These are phyloP conservation scores for Parus major DNA, from an alignment of 2,113 vertebrate species.

Conservation along the genomic window DNA sequence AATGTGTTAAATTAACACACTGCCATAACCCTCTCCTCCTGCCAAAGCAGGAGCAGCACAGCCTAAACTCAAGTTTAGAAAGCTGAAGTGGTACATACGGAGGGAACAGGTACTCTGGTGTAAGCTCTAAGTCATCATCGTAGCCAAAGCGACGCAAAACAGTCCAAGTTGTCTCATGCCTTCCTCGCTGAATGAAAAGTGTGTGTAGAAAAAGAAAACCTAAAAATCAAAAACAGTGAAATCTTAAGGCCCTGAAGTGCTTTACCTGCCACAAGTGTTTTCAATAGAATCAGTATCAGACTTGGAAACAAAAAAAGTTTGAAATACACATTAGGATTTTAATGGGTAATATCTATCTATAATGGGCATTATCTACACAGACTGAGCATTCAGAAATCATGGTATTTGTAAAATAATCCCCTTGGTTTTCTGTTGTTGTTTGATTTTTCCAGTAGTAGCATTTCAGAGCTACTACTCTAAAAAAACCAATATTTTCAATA, in stretches of 20 bases:
- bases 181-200: slow-evolving; percentile 96
- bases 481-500: not conserved
- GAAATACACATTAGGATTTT: not conserved
- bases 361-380: not conserved
- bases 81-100: slow-evolving; percentile 76
- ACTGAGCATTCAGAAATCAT: not conserved
- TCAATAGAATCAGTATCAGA: not conserved
- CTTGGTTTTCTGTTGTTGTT: not conserved
- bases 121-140: slow-evolving; percentile 94
- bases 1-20: not conserved
- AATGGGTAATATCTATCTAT: not conserved
- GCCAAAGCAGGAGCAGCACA: not conserved
- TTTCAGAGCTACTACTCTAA: not conserved
- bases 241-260: not conserved
- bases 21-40: not conserved
- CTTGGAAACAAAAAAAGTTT: not conserved
- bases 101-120: slow-evolving; percentile 95
- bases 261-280: not conserved
- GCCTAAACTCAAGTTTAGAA: not conserved
- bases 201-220: slow-evolving; percentile 98
- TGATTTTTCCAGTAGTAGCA: not conserved
- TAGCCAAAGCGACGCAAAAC: slow-evolving; percentile 95
- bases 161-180: slow-evolving; percentile 98
- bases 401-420: not conserved
- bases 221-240: slow-evolving; percentile 68